Percentiles rank a stretch among this genome's conserved stretches.
Conservation (phyloP, 30 jellyfish, hydroid and myxozoan species). For the Hydra vulgaris region DNA sequence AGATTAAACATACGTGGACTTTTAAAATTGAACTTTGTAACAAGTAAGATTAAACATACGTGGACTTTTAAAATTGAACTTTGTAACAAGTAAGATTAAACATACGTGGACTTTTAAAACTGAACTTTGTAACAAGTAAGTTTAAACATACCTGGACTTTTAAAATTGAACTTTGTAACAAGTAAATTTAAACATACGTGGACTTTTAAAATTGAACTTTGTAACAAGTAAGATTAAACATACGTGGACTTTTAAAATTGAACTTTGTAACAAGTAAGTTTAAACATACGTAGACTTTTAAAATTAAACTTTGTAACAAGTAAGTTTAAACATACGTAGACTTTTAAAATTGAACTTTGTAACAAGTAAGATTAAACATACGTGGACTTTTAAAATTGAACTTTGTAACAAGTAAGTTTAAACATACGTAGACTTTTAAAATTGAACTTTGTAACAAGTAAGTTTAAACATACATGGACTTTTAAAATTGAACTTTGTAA, state of each 20-base stretch:
- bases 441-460: neutral
- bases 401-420: neutral
- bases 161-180: too few species aligned
- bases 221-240: too few species aligned
- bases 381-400: neutral
- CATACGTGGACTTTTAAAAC: neutral
- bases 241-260: neutral
- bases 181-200: neutral
- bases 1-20: neutral
- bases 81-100: too few species aligned
- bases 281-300: too few species aligned
- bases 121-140: too few species aligned
- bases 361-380: neutral
- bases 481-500: neutral
- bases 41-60: neutral
- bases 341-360: neutral
- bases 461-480: too few species aligned
- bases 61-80: conserved; percentile 6
- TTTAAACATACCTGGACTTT: neutral
- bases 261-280: neutral
- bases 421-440: too few species aligned
- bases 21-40: too few species aligned
- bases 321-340: too few species aligned
- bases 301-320: neutral
- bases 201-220: too few species aligned